Evolutionary conservation across 2,113 vertebrate genomes (phyloP).

Genomic region (Barbus barbus): DNA sequence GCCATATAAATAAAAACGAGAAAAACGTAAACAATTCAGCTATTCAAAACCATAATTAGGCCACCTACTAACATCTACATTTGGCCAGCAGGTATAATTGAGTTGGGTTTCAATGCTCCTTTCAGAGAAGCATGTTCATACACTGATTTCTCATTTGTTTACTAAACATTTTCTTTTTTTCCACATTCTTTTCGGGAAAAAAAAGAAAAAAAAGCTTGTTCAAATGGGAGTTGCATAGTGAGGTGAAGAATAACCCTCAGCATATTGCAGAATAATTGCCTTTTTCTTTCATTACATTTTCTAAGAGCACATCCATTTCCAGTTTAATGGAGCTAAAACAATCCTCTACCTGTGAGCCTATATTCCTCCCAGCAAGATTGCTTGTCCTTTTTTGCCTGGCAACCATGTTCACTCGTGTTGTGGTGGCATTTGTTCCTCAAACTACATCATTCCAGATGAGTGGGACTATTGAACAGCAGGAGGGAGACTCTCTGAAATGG

Average conservation of each 20-base stretch:
- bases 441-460: slow-evolving; percentile 34
- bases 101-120: neutral
- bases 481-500: slow-evolving; percentile 8
- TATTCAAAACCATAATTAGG: neutral
- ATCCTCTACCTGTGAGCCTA: slow-evolving; percentile 34
- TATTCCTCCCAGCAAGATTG: slow-evolving; percentile 26
- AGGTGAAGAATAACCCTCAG: slow-evolving; percentile 26
- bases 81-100: slow-evolving; percentile 9
- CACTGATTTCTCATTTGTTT: slow-evolving; percentile 10
- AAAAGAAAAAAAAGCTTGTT: neutral
- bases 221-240: neutral
- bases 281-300: slow-evolving; percentile 36
- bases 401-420: slow-evolving; percentile 10
- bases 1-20: neutral
- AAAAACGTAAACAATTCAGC: neutral
- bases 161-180: neutral
- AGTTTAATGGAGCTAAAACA: slow-evolving; percentile 44
- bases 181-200: neutral
- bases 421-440: slow-evolving; percentile 26
- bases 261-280: slow-evolving; percentile 26
- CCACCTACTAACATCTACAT: slow-evolving; percentile 17
- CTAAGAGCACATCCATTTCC: slow-evolving; percentile 34
- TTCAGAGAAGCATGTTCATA: neutral
- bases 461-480: slow-evolving; percentile 24
- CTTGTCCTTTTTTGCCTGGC: slow-evolving; percentile 30